Percentiles rank a stretch among this genome's conserved stretches.
Conservation (phyloP, 2,888 invertebrate genomes). For the Odontocerum albicorne region DNA sequence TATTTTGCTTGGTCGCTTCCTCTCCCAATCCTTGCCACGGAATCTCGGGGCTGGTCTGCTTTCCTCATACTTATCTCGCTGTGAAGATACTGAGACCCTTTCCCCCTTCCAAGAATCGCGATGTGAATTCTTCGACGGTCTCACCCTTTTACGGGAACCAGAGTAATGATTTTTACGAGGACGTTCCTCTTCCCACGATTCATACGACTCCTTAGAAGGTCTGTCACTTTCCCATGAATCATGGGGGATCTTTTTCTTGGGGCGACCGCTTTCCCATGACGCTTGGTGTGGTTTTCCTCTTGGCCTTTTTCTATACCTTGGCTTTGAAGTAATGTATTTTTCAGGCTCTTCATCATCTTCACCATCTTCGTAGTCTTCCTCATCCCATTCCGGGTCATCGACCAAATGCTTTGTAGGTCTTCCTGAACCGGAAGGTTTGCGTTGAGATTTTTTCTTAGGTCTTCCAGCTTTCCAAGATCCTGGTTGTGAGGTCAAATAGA, state of each 20-base stretch:
- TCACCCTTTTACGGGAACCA: background rate
- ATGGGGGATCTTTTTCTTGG: background rate
- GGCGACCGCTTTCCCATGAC: conserved; percentile 2
- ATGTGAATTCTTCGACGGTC: background rate
- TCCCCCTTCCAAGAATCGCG: background rate
- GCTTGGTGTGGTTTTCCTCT: no score
- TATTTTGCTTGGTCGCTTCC: background rate
- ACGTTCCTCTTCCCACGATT: conserved; percentile 2
- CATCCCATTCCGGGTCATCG: no score
- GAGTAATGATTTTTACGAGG: background rate
- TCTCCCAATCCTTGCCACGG: background rate
- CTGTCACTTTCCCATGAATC: background rate
- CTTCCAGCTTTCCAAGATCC: conserved; percentile 1
- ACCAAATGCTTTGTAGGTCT: no score
- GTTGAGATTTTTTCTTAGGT: conserved; percentile 1
- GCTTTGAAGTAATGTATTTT: no score
- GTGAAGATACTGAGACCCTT: background rate
- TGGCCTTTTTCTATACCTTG: no score
- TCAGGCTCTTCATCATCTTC: no score
- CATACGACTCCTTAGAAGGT: background rate
- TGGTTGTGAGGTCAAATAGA: no score
- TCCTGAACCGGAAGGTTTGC: no score
- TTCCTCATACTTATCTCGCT: background rate
- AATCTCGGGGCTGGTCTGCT: background rate
- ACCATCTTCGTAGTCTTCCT: no score